A percentile compares a stretch with the other conserved stretches of the same genome.
phyloP scores from a whole-genome alignment of 37 sponge, comb jelly and placozoan species.

The Hormiphora californensis region DNA sequence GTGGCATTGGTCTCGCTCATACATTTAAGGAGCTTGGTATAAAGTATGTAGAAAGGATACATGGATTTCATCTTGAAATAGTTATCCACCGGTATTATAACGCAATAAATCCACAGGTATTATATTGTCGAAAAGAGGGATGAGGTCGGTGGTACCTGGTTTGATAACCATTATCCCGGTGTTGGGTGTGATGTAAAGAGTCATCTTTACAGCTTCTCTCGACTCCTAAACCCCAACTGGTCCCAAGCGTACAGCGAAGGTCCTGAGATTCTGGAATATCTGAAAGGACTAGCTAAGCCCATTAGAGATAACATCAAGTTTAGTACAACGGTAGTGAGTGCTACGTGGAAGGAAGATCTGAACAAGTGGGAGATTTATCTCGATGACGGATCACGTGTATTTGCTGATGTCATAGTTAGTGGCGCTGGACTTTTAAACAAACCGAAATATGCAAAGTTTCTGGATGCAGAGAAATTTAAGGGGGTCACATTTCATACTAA shows the following conservation, averaged over 20 bases:
- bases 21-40: background rate
- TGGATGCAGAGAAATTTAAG: background rate
- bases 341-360: background rate
- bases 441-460: background rate
- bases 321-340: background rate
- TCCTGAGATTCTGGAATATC: conserved; percentile 5
- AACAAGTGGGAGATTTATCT: background rate
- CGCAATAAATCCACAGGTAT: background rate
- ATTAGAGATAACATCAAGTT: conserved; percentile 19
- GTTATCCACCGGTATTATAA: background rate
- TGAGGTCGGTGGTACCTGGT: conserved; percentile 46
- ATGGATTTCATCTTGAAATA: no score
- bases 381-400: background rate
- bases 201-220: conserved; percentile 35
- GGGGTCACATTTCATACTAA: conserved; percentile 28
- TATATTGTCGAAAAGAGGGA: background rate
- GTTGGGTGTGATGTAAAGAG: conserved; percentile 47
- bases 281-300: background rate
- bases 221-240: conserved; percentile 2
- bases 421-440: conserved; percentile 24
- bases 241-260: conserved; percentile 2
- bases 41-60: background rate
- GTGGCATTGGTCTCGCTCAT: background rate
- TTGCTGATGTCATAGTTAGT: background rate
- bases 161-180: conserved; percentile 39